Conservation (phyloP, 2,888 invertebrate species). For the Cryptocephalus primarius region DNA sequence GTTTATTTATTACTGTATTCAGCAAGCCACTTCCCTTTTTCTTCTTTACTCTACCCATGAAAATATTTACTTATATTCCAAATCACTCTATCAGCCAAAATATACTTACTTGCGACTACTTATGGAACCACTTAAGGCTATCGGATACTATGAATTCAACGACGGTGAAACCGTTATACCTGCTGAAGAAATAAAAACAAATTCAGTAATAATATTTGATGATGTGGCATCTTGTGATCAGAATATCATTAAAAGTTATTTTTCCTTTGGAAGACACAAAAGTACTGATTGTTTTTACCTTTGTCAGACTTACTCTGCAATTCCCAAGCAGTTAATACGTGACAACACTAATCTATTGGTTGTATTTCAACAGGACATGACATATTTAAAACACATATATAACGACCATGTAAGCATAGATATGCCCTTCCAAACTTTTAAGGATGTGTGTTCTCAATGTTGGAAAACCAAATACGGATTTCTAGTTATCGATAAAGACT, state of each 20-base stretch:
- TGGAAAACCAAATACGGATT: conserved; percentile 2
- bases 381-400: conserved; percentile 6
- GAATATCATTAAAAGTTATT: conserved; percentile 6
- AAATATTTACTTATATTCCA: conserved; percentile 3
- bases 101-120: not conserved
- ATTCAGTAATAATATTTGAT: conserved; percentile 6
- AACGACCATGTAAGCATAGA: conserved; percentile 6
- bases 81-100: conserved; percentile 2
- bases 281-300: conserved; percentile 7
- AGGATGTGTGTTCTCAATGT: conserved; percentile 3
- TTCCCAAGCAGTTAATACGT: conserved; percentile 7
- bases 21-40: too few relatives aligned
- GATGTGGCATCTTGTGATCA: conserved; percentile 5
- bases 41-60: not conserved
- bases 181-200: not conserved
- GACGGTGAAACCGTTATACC: not conserved
- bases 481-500: conserved; percentile 5
- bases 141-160: not conserved
- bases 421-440: conserved; percentile 5
- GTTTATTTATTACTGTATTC: too few relatives aligned
- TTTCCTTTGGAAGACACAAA: conserved; percentile 7
- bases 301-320: conserved; percentile 5
- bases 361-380: conserved; percentile 7
- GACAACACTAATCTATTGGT: conserved; percentile 5
- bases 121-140: conserved; percentile 1